Base-by-base conservation (phyloP, 2,113 vertebrate genomes). In the Addax nasomaculatus region DNA sequence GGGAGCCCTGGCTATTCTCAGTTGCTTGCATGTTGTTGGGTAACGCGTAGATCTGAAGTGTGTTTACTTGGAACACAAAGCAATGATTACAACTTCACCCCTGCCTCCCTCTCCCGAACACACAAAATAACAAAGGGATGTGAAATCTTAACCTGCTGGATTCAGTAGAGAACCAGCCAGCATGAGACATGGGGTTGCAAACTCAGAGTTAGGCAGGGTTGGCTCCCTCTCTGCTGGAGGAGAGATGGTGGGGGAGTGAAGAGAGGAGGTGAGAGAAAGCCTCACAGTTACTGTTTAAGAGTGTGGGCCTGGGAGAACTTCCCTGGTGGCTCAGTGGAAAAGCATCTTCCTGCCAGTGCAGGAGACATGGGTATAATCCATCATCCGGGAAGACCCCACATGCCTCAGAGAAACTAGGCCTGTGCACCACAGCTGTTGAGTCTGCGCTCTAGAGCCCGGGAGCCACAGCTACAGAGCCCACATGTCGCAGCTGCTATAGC, bases 401-500 rank as follows among this genome's bases (percentile, higher is more conserved):
- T 13, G 70, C 39, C 39, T 43, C 70, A 76, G 36, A 43, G 70
- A 27, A 76, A 43, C 36, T 43, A 27, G 25, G 70, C 23, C 3
- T 43, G 39, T 27, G 39, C 70, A 43, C 23, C 39, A 43, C 23
- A 43, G 23, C 23, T 43, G 7, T 2, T 43, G 70, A 25, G 12
- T 43, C 36, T 27, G 70, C 25, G 39, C 70, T 43, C 70, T 7
- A 7, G 36, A 43, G 1, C 36, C 70, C 0, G 1, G 36, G 36
- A 76, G 36, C n/a, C 67, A 6, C 21, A 43, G 7, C 21, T 39
- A 16, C 21, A 0, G 67, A 73, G 36, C 11, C 70, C 19, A 25
- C 36, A 23, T 13, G 36, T 19, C 2, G 0, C 11, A 14, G 1
- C 39, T 27, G 1, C 67, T 23, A 19, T 12, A 39, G 19, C n/a